phyloP scores from a whole-genome alignment of 2,113 vertebrate genomes.

The Cettia cetti region DNA sequence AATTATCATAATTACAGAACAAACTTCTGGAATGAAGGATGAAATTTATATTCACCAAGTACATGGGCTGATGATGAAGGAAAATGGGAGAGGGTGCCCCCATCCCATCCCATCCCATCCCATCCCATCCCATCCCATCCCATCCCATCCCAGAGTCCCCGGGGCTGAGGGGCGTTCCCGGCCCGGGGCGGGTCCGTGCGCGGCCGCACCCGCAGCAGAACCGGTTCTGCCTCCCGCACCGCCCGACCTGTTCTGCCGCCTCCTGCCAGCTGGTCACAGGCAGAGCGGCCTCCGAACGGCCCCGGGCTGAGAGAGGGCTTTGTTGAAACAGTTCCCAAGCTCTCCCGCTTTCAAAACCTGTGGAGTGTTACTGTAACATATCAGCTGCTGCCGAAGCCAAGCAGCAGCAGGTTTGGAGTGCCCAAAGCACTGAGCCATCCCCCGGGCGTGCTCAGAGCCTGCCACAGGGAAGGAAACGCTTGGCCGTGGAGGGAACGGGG shows the following conservation, averaged over 20 bases:
- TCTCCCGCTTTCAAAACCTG: neutral
- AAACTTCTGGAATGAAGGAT: neutral
- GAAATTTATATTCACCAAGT: neutral
- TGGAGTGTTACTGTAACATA: neutral
- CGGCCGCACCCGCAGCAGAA: neutral
- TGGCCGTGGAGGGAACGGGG: neutral
- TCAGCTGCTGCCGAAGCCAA: neutral
- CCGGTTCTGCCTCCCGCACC: neutral
- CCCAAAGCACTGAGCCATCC: neutral
- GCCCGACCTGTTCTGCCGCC: conserved; percentile 29
- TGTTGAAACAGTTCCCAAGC: neutral
- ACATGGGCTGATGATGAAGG: neutral
- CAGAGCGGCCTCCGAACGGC: neutral
- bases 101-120: neutral
- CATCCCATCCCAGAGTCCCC: no score
- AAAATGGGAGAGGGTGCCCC: neutral
- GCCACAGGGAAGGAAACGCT: neutral
- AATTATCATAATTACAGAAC: neutral
- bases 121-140: no score
- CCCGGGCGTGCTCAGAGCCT: neutral
- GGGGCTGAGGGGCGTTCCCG: accelerated
- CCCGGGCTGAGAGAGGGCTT: accelerated
- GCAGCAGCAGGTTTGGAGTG: neutral
- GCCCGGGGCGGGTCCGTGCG: neutral
- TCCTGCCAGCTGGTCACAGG: neutral